Percentiles rank a stretch among this genome's conserved stretches.
Conservation (phyloP, 2,888 invertebrate genomes). For the Sphaeridia pumilis region DNA sequence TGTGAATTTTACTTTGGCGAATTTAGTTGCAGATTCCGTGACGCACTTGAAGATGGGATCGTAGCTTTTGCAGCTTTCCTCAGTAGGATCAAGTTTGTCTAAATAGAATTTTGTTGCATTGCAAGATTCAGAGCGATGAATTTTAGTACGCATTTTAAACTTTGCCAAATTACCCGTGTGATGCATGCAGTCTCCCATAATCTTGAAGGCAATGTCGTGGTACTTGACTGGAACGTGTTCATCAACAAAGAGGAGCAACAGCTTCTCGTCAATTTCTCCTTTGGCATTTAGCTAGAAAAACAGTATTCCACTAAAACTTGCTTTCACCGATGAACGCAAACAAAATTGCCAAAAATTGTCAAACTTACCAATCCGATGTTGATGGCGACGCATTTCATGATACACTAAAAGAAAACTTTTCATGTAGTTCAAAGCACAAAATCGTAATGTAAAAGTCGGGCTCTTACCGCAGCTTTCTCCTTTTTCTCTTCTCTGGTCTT, state of each 20-base stretch:
- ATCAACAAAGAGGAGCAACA: constrained; percentile 9
- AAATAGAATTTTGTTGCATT: no score
- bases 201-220: constrained; percentile 7
- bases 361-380: constrained; percentile 13
- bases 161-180: constrained; percentile 5
- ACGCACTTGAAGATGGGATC: constrained; percentile 16
- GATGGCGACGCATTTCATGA: constrained; percentile 15
- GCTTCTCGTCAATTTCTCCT: constrained; percentile 10
- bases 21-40: constrained; percentile 12
- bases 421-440: not conserved
- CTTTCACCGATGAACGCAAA: not conserved
- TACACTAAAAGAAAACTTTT: constrained; percentile 2
- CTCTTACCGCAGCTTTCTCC: constrained; percentile 5
- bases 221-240: constrained; percentile 8
- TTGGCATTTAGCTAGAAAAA: constrained; percentile 2
- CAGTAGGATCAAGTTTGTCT: constrained; percentile 4
- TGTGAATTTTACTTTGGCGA: constrained; percentile 12
- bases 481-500: constrained; percentile 11
- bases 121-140: no score
- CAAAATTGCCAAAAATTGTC: not conserved
- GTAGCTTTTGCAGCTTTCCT: constrained; percentile 12
- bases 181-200: constrained; percentile 15
- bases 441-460: not conserved
- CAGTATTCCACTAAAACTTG: no score
- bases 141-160: no score